Evolutionary conservation across 2,888 invertebrate species (phyloP).

Genomic region (Sarcophaga rosellei): DNA sequence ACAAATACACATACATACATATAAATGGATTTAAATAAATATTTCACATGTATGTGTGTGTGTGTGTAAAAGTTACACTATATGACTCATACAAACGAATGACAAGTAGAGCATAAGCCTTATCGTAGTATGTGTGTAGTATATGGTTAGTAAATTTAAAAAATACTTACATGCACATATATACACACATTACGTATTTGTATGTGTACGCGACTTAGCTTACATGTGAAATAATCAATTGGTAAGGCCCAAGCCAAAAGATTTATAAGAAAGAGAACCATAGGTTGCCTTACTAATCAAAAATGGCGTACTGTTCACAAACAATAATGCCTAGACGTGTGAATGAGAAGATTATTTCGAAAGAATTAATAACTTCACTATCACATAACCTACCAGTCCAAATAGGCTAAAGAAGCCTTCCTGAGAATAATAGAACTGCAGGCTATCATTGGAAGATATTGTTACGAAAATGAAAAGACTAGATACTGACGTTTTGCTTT

Average conservation of each 20-base stretch:
- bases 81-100: slow-evolving; percentile 55
- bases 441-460: too few species aligned
- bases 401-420: too few species aligned
- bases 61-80: slow-evolving; percentile 32
- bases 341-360: too few species aligned
- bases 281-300: too few species aligned
- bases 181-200: neutral
- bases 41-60: neutral
- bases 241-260: neutral
- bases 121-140: slow-evolving; percentile 6
- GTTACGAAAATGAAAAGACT: too few species aligned
- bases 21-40: neutral
- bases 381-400: too few species aligned
- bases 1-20: neutral
- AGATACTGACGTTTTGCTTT: too few species aligned
- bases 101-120: slow-evolving; percentile 59
- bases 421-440: too few species aligned
- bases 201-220: neutral
- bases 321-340: too few species aligned
- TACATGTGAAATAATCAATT: neutral
- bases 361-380: too few species aligned
- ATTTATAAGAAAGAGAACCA: too few species aligned
- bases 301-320: too few species aligned
- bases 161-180: slow-evolving; percentile 7
- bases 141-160: slow-evolving; percentile 30